Evolutionary conservation across 2,888 invertebrate species (phyloP).

Genomic region (Tethea ocularis): DNA sequence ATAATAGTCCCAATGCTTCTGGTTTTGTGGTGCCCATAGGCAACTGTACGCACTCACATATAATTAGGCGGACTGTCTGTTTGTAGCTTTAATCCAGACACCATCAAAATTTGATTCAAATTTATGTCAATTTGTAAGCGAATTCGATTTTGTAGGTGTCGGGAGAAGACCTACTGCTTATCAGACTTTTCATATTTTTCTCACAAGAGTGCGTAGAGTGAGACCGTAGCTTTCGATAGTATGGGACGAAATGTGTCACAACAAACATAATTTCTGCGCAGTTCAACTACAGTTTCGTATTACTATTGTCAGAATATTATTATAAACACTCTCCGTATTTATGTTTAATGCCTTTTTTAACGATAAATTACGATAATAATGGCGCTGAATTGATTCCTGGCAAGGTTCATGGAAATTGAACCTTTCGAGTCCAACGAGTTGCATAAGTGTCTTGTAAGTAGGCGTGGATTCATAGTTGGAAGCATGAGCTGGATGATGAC

Average conservation of each 20-base stretch:
- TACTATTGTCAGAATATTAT: constrained; percentile 34
- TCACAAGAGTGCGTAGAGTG: background rate
- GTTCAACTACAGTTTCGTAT: constrained; percentile 30
- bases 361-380: background rate
- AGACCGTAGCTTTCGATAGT: constrained; percentile 7
- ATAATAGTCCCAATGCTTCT: too few species aligned
- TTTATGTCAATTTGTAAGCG: too few species aligned
- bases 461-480: background rate
- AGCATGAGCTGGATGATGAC: too few species aligned
- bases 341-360: background rate
- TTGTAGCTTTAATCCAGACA: too few species aligned
- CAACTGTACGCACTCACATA: too few species aligned
- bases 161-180: too few species aligned
- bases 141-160: too few species aligned
- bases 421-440: background rate
- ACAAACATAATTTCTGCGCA: constrained; percentile 28
- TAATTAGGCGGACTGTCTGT: too few species aligned
- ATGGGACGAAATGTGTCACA: constrained; percentile 14
- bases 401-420: background rate
- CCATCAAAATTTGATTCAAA: too few species aligned
- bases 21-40: too few species aligned
- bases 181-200: background rate
- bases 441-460: background rate
- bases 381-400: background rate
- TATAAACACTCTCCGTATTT: constrained; percentile 23